phyloP scores from a whole-genome alignment of 2,888 invertebrate genomes.

The Mesochorus sp. region DNA sequence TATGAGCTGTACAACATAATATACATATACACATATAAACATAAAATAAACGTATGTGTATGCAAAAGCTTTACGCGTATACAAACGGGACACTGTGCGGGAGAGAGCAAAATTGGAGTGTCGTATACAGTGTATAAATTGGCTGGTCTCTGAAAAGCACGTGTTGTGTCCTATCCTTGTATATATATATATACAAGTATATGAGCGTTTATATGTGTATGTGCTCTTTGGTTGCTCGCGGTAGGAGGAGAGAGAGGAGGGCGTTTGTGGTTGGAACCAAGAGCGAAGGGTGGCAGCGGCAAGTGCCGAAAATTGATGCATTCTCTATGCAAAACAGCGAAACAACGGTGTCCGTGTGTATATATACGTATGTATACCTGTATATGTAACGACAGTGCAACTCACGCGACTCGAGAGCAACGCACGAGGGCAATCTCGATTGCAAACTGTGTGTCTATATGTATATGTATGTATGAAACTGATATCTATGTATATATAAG shows the following conservation, averaged over 20 bases:
- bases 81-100: neutral
- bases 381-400: slow-evolving; percentile 7
- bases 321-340: slow-evolving; percentile 79
- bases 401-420: slow-evolving; percentile 43
- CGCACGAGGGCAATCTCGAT: slow-evolving; percentile 37
- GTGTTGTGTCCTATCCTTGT: no score
- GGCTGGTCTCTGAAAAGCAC: slow-evolving; percentile 35
- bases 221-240: slow-evolving; percentile 24
- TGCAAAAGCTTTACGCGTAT: slow-evolving; percentile 27
- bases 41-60: no score
- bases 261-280: slow-evolving; percentile 25
- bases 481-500: neutral
- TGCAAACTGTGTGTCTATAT: slow-evolving; percentile 11
- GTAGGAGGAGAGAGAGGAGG: slow-evolving; percentile 36
- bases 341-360: slow-evolving; percentile 64
- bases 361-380: neutral
- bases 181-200: no score
- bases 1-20: slow-evolving; percentile 34
- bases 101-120: slow-evolving; percentile 42
- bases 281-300: slow-evolving; percentile 62
- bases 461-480: neutral
- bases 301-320: slow-evolving; percentile 79
- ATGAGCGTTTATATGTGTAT: no score
- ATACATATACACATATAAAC: slow-evolving; percentile 55
- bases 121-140: slow-evolving; percentile 45